Evolutionary conservation across 92 coral and sea anemone genomes (phyloP).

Genomic region (Blastomussa wellsi): DNA sequence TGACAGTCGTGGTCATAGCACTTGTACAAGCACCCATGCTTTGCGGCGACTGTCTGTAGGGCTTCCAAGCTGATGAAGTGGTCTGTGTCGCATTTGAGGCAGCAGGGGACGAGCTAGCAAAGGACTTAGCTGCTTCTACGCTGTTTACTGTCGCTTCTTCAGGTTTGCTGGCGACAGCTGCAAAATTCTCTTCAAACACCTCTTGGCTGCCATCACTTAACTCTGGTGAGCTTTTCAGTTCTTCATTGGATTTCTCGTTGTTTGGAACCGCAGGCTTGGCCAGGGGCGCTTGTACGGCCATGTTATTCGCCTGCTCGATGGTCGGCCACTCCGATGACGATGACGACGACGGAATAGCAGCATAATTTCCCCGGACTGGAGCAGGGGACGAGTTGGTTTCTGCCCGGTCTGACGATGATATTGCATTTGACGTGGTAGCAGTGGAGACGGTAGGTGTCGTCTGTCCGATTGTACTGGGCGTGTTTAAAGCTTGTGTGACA

Average conservation of each 20-base stretch:
- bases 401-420: slow-evolving; percentile 52
- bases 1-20: slow-evolving; percentile 73
- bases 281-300: slow-evolving; percentile 41
- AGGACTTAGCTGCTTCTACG: slow-evolving; percentile 5
- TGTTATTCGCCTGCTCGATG: slow-evolving; percentile 88
- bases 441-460: slow-evolving; percentile 67
- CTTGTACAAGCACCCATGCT: slow-evolving; percentile 82
- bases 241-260: slow-evolving; percentile 54
- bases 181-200: slow-evolving; percentile 44
- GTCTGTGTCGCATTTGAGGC: slow-evolving; percentile 60
- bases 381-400: slow-evolving; percentile 61
- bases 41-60: slow-evolving; percentile 75
- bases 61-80: slow-evolving; percentile 80
- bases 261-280: slow-evolving; percentile 16
- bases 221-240: slow-evolving; percentile 53
- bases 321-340: slow-evolving; percentile 97
- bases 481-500: slow-evolving; percentile 95
- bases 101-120: slow-evolving; percentile 36
- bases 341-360: slow-evolving; percentile 80
- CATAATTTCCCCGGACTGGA: slow-evolving; percentile 84
- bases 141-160: slow-evolving; percentile 15
- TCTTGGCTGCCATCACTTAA: slow-evolving; percentile 30
- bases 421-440: slow-evolving; percentile 64
- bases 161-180: slow-evolving; percentile 14
- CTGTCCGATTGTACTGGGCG: slow-evolving; percentile 90